Conservation (phyloP, 2,888 invertebrate genomes). For the Caenorhabditis sp. region DNA sequence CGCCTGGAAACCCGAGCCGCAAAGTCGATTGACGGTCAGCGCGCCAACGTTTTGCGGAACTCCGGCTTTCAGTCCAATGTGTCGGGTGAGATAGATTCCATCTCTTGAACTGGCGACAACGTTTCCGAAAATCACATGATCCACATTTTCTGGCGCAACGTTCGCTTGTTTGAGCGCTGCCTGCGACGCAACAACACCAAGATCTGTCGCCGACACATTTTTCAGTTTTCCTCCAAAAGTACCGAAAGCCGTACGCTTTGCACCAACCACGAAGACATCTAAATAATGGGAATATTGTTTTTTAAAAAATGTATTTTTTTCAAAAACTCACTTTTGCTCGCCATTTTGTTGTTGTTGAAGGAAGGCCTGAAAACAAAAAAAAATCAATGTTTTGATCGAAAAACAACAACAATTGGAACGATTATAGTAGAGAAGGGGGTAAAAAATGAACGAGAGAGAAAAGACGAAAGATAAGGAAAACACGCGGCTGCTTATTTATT, state of each 20-base stretch:
- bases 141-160: constrained; percentile 84
- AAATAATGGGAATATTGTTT: background rate
- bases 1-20: constrained; percentile 97
- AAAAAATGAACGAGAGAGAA: background rate
- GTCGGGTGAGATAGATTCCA: constrained; percentile 85
- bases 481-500: background rate
- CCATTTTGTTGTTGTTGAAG: constrained; percentile 15
- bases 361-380: constrained; percentile 9
- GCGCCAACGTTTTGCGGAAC: constrained; percentile 86
- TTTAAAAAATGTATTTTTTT: too few relatives aligned
- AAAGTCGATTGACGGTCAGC: constrained; percentile 87
- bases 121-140: constrained; percentile 81
- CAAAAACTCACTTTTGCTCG: constrained; percentile 23
- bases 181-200: constrained; percentile 78
- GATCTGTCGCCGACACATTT: constrained; percentile 73
- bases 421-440: background rate
- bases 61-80: constrained; percentile 82
- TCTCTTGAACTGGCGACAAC: constrained; percentile 80
- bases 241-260: constrained; percentile 95
- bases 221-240: constrained; percentile 81
- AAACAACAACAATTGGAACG: background rate
- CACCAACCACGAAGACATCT: constrained; percentile 79
- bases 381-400: background rate
- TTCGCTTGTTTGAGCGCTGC: constrained; percentile 77
- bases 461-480: background rate